Base-by-base conservation (phyloP, 2,888 invertebrate genomes). In the Tillus elongatus region DNA sequence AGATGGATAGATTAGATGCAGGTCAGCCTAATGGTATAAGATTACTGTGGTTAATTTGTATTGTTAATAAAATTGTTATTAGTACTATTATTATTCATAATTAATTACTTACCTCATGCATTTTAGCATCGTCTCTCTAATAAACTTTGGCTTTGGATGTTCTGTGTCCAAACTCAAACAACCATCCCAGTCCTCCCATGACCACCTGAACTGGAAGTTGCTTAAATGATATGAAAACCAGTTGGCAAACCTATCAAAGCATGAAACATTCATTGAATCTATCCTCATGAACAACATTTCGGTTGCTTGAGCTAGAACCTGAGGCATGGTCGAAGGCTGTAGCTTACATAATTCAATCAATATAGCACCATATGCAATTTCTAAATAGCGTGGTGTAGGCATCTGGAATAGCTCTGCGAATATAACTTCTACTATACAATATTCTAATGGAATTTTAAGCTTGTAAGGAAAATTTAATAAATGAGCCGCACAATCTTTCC, bases 211-310 rank as follows among this genome's bases (percentile, higher is more conserved):
- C 66, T 98, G 96, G 65, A 98, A 98, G 70, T 98, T 98, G 63
- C 96, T 96, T 66, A 98, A 73, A 67, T 98, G 97, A 64, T 97
- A 97, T 1, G 90, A 80, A 66, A 98, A 98, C 98, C 98, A 99
- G 63, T 81, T 83, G 13, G 87, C 88, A 63, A 98, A 93, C 53
- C 96, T 80, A 67, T 98, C 97, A 65, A 97, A 89, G 60, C 95
- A 92, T 2, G 90, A 82, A 1, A 91, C 85, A 62, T 96, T 95
- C 97, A 98, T 97, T 1, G 87, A 82, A 61, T 97, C 95, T 57
- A 97, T 85, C 45, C 97, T 75, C 69, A 93, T 83, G 58, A 92
- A 99, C 35, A 99, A 68, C 57, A 98, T 87, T 67, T 98, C 97
- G 0, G 96, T 93, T 1, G 97, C 96, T 66, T 97, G 96, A 1